Evolutionary conservation across 2,888 invertebrate species (phyloP).

Genomic region (Rhamphomyia laevipes): DNA sequence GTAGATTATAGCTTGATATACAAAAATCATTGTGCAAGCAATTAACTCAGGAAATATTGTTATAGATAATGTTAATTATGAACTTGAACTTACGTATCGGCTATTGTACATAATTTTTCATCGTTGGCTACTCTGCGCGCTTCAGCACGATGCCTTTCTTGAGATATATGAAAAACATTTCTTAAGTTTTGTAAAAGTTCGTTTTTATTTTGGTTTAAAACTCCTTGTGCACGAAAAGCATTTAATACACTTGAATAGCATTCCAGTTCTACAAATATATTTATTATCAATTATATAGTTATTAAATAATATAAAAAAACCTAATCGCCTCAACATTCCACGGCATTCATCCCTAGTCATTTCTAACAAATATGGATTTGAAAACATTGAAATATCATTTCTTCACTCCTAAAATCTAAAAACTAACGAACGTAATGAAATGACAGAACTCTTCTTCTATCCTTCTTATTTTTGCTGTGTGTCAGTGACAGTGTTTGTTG

Average conservation of each 20-base stretch:
- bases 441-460: too few relatives aligned
- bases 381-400: too few relatives aligned
- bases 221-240: constrained; percentile 85
- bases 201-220: constrained; percentile 71
- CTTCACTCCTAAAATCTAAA: too few relatives aligned
- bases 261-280: constrained; percentile 65
- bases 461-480: too few relatives aligned
- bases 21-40: too few relatives aligned
- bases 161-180: constrained; percentile 70
- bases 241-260: constrained; percentile 83
- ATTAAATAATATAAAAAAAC: constrained; percentile 35
- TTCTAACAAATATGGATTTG: constrained; percentile 41
- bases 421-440: too few relatives aligned
- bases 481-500: too few relatives aligned
- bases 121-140: constrained; percentile 85
- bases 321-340: constrained; percentile 74
- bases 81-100: constrained; percentile 62
- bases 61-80: constrained; percentile 9
- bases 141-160: constrained; percentile 86
- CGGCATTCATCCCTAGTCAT: constrained; percentile 83
- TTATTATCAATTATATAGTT: background rate
- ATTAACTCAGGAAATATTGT: constrained; percentile 4
- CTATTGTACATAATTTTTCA: constrained; percentile 77
- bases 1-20: too few relatives aligned
- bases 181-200: constrained; percentile 74